Base-by-base conservation (phyloP, 2,888 invertebrate species). In the Drosophila mulleri region DNA sequence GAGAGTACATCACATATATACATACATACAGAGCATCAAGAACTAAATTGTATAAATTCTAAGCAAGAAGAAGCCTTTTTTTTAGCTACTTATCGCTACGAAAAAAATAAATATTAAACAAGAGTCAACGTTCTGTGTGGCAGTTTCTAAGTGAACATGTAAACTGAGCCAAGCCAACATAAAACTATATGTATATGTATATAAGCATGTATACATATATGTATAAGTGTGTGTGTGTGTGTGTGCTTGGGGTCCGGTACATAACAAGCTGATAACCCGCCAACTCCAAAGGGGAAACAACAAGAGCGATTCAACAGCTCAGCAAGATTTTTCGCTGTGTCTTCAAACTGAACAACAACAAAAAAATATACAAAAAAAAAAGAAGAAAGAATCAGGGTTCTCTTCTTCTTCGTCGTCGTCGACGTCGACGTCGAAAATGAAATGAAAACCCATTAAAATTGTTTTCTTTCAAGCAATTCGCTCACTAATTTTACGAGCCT, bases 391-490 rank as follows among this genome's bases (percentile, higher is more conserved):
- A 35, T 26, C 32, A 44, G 32, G 16, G 20, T 6, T 57, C 56
- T 18, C 56, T 41, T 18, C 37, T 45, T 47, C 6, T 56, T 52
- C 26, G 63, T 23, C 3, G 61, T 44, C 48, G 61, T 45, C 47
- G 71, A 52, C 63, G 58, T 11, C 23, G 50, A 69, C 65, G 72
- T 79, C 68, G 66, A 76, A 88, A 88, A 77, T 83, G 74, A 74
- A 80, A 79, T 76, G 88, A 79, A 84, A 84, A 81, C 77, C 72
- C 88, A 84, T 84, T 88, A 85, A 84, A 82, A 88, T 75, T 56
- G 69, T 80, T 81, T 83, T 68, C 62, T 54, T 54, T 68, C 76
- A 66, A 61, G 60, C 72, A 61, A 61, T 60, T 56, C 23, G 71
- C 39, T 61, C 32, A 71, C 74, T 58, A 75, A 88, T 85, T 88